Percentiles rank a stretch among this genome's conserved stretches.
Evolutionary conservation across 2,797 vertebrate genomes (phyloP).

Genomic region (Pantherophis vulpinus): DNA sequence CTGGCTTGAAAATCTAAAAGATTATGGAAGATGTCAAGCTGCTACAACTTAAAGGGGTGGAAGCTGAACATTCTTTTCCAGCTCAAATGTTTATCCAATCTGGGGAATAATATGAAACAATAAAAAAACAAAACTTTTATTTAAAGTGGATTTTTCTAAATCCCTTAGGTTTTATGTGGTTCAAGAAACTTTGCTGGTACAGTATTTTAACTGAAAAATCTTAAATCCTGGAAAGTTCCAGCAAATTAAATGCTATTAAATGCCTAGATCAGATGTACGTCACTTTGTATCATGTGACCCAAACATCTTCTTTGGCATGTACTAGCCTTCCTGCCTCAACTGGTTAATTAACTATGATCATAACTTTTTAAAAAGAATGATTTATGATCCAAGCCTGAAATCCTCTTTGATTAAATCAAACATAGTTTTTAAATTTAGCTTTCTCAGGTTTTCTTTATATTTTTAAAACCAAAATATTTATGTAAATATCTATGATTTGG

Average conservation of each 20-base stretch:
- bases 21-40: not conserved
- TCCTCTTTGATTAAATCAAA: conserved; percentile 34
- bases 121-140: not conserved
- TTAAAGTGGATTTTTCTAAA: not conserved
- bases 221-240: not conserved
- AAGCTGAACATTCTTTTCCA: not conserved
- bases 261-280: not conserved
- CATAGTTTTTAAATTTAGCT: conserved; percentile 22
- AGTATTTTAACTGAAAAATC: not conserved
- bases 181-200: not conserved
- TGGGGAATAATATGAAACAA: not conserved
- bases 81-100: not conserved
- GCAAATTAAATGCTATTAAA: not conserved
- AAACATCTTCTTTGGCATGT: not conserved
- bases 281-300: not conserved
- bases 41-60: no score
- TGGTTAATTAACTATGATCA: not conserved
- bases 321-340: not conserved
- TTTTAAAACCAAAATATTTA: conserved; percentile 42
- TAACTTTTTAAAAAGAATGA: not conserved
- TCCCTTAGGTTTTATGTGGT: not conserved
- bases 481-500: conserved; percentile 58
- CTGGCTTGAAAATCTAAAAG: not conserved
- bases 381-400: not conserved
- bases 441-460: conserved; percentile 34